A percentile compares a stretch with the other conserved stretches of the same genome.
These are phyloP conservation scores for Trachops cirrhosus DNA, from an alignment of 2,797 vertebrate genomes.

Conservation along the genomic window DNA sequence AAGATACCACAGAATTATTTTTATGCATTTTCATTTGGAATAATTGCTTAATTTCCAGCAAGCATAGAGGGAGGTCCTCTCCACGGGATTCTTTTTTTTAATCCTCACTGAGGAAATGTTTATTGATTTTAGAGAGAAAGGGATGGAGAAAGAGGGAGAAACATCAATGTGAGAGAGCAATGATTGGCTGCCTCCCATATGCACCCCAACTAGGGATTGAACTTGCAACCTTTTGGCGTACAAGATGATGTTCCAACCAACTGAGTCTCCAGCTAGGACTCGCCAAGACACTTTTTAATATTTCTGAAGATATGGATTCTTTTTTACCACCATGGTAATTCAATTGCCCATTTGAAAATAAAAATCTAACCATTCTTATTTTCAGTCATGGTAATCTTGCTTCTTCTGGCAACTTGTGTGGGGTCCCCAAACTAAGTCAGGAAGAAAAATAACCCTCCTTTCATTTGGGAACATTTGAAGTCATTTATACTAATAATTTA, in stretches of 20 bases:
- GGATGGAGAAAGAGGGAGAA: not conserved
- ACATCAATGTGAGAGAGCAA: not conserved
- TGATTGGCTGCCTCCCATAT: not conserved
- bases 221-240: not conserved
- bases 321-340: not conserved
- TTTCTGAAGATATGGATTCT: not conserved
- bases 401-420: not conserved
- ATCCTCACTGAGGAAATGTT: not conserved
- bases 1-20: not conserved
- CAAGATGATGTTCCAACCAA: not conserved
- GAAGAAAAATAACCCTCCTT: slow-evolving; percentile 7
- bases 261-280: not conserved
- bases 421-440: not conserved
- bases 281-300: not conserved
- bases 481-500: not conserved
- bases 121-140: not conserved
- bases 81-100: not conserved
- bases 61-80: not conserved
- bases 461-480: not conserved
- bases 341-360: not conserved
- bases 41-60: not conserved
- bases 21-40: not conserved
- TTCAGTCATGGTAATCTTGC: not conserved
- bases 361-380: not conserved
- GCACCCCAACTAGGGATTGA: not conserved